These are phyloP conservation scores for Perizoma affinitatum DNA, from an alignment of 2,888 invertebrate genomes.

Conservation along the genomic window DNA sequence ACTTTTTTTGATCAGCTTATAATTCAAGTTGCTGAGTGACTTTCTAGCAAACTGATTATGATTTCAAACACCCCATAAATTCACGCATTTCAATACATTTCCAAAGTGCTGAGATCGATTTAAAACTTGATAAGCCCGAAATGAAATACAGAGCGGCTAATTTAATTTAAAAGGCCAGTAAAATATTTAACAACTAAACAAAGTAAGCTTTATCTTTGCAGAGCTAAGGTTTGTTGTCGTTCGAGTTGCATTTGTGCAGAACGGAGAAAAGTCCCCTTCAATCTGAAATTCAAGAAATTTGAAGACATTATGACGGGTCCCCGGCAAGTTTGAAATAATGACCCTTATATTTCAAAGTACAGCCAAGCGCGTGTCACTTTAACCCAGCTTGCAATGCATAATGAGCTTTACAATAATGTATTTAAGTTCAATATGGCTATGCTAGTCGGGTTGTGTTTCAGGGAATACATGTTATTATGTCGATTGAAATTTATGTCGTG, in stretches of 20 bases:
- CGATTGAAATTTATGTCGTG: too few species aligned
- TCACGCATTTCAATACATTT: conserved; percentile 10
- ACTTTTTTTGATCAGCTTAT: too few species aligned
- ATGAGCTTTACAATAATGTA: too few species aligned
- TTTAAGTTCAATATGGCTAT: too few species aligned
- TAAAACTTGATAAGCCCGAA: conserved; percentile 13
- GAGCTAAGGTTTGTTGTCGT: conserved; percentile 9
- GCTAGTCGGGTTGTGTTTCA: too few species aligned
- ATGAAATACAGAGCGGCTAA: conserved; percentile 16
- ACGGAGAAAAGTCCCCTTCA: conserved; percentile 8
- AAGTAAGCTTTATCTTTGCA: conserved; percentile 2
- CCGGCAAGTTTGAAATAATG: conserved; percentile 35
- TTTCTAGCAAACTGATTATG: too few species aligned
- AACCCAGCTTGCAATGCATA: too few species aligned
- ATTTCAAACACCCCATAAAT: background rate
- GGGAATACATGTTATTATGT: too few species aligned
- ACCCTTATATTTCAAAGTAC: conserved; percentile 33
- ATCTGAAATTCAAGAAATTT: conserved; percentile 34
- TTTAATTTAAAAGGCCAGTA: conserved; percentile 12
- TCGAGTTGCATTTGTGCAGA: conserved; percentile 7
- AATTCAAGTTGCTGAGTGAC: too few species aligned
- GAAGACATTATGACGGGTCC: conserved; percentile 37
- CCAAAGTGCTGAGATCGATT: conserved; percentile 11
- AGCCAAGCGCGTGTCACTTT: background rate
- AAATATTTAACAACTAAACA: background rate